A percentile compares a stretch with the other conserved stretches of the same genome.
Conservation (phyloP, 2,797 vertebrate species). For the Urosaurus nigricauda region DNA sequence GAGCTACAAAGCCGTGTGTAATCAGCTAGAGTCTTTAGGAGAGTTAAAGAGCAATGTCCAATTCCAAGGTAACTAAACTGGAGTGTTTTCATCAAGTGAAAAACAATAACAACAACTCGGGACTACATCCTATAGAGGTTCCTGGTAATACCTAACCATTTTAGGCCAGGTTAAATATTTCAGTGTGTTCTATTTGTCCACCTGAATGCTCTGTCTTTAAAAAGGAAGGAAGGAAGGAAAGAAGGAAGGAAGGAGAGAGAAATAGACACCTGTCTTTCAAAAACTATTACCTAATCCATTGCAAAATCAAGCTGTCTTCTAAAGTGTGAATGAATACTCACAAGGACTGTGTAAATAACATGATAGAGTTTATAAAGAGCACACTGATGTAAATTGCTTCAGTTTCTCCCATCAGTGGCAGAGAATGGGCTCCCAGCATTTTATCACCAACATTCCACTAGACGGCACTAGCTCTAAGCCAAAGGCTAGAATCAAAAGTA, state of each 20-base stretch:
- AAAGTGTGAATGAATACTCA: too few relatives aligned
- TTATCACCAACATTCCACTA: constrained; percentile 8
- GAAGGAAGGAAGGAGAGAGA: not conserved
- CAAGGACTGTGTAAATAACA: not conserved
- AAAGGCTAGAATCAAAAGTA: not conserved
- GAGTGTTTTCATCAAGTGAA: constrained; percentile 1
- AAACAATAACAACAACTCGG: not conserved
- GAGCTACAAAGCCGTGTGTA: constrained; percentile 1
- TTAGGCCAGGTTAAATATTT: too few relatives aligned
- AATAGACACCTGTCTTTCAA: not conserved
- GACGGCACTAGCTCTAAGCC: constrained; percentile 18
- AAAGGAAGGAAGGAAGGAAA: not conserved
- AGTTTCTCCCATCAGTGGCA: not conserved
- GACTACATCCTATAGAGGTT: not conserved
- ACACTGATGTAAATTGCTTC: not conserved
- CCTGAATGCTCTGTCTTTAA: too few relatives aligned
- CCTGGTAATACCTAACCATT: not conserved
- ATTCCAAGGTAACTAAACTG: constrained; percentile 13
- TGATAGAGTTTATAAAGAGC: not conserved
- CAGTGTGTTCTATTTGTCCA: too few relatives aligned
- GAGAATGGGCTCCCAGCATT: not conserved
- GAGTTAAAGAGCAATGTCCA: constrained; percentile 25
- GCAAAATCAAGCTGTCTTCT: not conserved
- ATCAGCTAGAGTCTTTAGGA: not conserved
- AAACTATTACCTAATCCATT: not conserved